These are phyloP conservation scores for Paracanthobrama guichenoti DNA, from an alignment of 2,113 vertebrate genomes.

Conservation along the genomic window DNA sequence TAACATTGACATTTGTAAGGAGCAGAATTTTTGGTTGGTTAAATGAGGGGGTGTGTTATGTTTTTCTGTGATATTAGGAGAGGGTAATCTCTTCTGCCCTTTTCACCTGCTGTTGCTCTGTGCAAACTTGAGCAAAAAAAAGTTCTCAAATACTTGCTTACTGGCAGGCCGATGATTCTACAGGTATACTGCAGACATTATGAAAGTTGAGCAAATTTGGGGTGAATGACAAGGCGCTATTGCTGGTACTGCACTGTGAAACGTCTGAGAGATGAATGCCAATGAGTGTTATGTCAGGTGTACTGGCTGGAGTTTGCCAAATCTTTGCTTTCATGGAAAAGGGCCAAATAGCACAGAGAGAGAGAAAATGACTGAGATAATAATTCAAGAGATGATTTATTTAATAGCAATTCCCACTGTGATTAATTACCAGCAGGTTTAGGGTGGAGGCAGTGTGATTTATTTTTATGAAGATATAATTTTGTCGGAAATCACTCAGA, in stretches of 20 bases:
- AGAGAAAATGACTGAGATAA: constrained; percentile 53
- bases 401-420: constrained; percentile 51
- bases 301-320: constrained; percentile 66
- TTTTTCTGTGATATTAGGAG: constrained; percentile 1
- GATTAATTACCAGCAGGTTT: constrained; percentile 56
- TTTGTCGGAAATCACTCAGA: constrained; percentile 35
- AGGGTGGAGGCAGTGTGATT: constrained; percentile 11
- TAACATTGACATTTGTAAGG: neutral
- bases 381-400: constrained; percentile 25
- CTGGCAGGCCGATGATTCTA: constrained; percentile 60
- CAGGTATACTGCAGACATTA: constrained; percentile 64
- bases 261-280: constrained; percentile 68
- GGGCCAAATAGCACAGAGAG: constrained; percentile 64
- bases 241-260: constrained; percentile 71
- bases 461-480: constrained; percentile 41
- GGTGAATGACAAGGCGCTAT: constrained; percentile 64
- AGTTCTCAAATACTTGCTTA: constrained; percentile 58
- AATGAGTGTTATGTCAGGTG: constrained; percentile 85
- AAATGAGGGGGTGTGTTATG: neutral
- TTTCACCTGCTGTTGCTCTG: constrained; percentile 50
- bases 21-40: neutral
- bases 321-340: constrained; percentile 70
- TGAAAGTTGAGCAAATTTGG: constrained; percentile 69
- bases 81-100: constrained; percentile 37
- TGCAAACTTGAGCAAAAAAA: constrained; percentile 32